Conservation (phyloP, 2,113 vertebrate genomes). For the Chauna torquata region DNA sequence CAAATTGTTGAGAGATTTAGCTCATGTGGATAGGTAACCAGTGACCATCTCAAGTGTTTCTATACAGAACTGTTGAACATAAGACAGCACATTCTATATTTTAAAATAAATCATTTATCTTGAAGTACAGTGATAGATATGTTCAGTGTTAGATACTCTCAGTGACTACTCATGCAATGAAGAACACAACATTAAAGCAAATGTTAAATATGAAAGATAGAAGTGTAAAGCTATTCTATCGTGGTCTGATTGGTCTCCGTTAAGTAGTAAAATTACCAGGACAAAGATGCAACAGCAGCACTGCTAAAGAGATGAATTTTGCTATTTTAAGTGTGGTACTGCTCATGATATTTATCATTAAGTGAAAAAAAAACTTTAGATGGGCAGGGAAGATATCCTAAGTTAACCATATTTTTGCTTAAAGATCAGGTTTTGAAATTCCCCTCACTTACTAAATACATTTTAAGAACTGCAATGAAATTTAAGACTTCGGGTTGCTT, state of each 20-base stretch:
- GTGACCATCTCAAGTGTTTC: slow-evolving; percentile 50
- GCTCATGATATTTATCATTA: not conserved
- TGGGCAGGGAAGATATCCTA: not conserved
- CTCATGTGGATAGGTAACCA: slow-evolving; percentile 41
- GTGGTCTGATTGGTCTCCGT: not conserved
- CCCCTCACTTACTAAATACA: not conserved
- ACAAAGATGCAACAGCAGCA: not conserved
- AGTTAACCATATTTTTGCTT: not conserved
- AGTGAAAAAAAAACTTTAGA: not conserved
- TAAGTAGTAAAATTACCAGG: slow-evolving; percentile 16
- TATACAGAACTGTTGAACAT: slow-evolving; percentile 52
- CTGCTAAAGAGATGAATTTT: slow-evolving; percentile 20
- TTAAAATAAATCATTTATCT: slow-evolving; percentile 54
- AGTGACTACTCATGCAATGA: slow-evolving; percentile 8
- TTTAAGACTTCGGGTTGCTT: not conserved
- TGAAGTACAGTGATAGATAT: not conserved
- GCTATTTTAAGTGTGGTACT: not conserved
- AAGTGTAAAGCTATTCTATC: not conserved
- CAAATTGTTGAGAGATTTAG: slow-evolving; percentile 44
- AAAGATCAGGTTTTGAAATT: slow-evolving; percentile 7
- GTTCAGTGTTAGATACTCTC: not conserved
- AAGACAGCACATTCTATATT: slow-evolving; percentile 52
- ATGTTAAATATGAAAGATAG: slow-evolving; percentile 20
- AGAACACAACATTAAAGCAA: slow-evolving; percentile 9
- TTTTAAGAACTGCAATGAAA: not conserved